Conservation (phyloP, 1,140 invertebrate genomes). For the Drosophila arawakana region DNA sequence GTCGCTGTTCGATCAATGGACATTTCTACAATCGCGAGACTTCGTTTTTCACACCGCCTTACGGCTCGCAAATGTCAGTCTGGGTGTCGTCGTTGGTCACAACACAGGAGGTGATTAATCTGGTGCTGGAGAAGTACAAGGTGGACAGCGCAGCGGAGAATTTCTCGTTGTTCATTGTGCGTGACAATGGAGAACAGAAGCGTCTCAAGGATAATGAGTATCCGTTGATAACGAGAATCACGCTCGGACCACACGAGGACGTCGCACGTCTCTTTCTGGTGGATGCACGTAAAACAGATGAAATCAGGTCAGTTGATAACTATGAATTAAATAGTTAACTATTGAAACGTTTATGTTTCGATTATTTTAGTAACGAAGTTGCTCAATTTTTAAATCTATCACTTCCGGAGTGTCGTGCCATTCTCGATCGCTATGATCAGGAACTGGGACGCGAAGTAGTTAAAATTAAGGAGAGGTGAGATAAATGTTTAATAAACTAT, state of each 20-base stretch:
- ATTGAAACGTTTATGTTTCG: background rate
- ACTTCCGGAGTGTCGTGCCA: slow-evolving; percentile 90
- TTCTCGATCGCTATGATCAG: slow-evolving; percentile 91
- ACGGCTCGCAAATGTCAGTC: slow-evolving; percentile 93
- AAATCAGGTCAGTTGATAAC: slow-evolving; percentile 86
- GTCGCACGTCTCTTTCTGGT: slow-evolving; percentile 92
- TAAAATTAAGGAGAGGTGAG: slow-evolving; percentile 90
- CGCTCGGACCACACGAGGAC: slow-evolving; percentile 93
- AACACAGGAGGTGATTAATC: slow-evolving; percentile 92
- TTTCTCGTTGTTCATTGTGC: slow-evolving; percentile 92
- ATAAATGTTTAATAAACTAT: background rate
- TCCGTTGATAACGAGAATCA: slow-evolving; percentile 91
- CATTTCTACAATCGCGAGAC: slow-evolving; percentile 95
- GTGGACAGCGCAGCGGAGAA: slow-evolving; percentile 91
- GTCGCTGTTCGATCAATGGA: slow-evolving; percentile 94
- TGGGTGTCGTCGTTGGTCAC: slow-evolving; percentile 93
- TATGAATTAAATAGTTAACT: background rate
- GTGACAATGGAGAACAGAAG: slow-evolving; percentile 93
- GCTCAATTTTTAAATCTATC: slow-evolving; percentile 94
- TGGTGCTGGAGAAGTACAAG: slow-evolving; percentile 95
- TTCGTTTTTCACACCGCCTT: slow-evolving; percentile 93
- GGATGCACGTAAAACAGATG: slow-evolving; percentile 89
- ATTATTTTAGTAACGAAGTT: slow-evolving; percentile 87
- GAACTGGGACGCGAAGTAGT: slow-evolving; percentile 91
- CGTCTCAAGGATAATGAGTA: slow-evolving; percentile 91